phyloP scores from a whole-genome alignment of 92 coral and sea anemone genomes.

The Bergia sp. region DNA sequence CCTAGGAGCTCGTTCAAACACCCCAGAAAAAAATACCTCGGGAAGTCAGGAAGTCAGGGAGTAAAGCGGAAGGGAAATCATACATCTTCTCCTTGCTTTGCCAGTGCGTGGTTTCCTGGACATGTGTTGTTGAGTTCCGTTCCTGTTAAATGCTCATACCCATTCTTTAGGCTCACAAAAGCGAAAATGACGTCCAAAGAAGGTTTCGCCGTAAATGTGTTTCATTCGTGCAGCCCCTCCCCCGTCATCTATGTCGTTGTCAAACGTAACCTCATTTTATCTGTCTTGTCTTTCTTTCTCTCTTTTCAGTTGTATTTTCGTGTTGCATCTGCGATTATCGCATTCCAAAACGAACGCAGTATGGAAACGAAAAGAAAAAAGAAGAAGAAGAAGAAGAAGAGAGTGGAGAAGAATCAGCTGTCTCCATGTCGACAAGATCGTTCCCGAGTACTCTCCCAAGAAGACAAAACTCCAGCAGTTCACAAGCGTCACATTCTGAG shows the following conservation, averaged over 20 bases:
- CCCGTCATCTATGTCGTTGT: too few species aligned
- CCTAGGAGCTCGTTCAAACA: too few species aligned
- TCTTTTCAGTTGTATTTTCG: conserved; percentile 59
- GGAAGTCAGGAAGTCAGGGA: too few species aligned
- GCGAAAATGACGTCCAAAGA: too few species aligned
- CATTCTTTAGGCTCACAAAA: too few species aligned
- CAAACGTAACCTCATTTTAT: neutral
- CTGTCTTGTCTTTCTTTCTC: neutral
- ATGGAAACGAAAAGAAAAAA: conserved; percentile 45
- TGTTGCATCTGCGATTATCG: conserved; percentile 81
- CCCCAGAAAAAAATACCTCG: too few species aligned
- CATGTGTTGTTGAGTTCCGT: too few species aligned
- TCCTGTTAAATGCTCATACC: too few species aligned
- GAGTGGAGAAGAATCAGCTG: conserved; percentile 51
- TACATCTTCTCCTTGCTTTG: too few species aligned
- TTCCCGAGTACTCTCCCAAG: conserved; percentile 28
- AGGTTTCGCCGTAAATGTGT: neutral
- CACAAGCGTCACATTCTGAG: conserved; percentile 25
- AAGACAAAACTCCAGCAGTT: conserved; percentile 18
- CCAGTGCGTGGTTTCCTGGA: too few species aligned
- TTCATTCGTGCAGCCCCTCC: neutral
- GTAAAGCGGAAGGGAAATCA: too few species aligned
- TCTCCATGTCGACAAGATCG: conserved; percentile 31
- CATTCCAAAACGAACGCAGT: conserved; percentile 57
- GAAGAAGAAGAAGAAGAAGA: conserved; percentile 54